Base-by-base conservation (phyloP, 2,888 invertebrate species). In the Lepidochrysops patricia region DNA sequence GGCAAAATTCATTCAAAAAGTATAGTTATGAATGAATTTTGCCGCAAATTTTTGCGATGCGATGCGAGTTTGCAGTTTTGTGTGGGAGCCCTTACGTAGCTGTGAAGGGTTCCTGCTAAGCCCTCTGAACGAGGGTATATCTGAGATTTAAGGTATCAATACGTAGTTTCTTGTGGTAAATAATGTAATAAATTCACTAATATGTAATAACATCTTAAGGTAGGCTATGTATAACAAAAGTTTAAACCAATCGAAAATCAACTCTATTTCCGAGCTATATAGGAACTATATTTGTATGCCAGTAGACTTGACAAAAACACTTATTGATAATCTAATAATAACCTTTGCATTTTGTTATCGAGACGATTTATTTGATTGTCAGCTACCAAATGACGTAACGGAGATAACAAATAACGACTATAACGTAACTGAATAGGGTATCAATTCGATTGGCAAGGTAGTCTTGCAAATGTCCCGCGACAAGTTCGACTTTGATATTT, bases 391-490 rank as follows among this genome's bases (percentile, higher is more conserved):
- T 9, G 54, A 54, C 54, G 12, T 29, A 54, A 32, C 9, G 5
- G 19, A 12, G 4, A 4, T 12, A 5, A 6, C 5, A 6, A 58
- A 25, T 9, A 2, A 52, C 4, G 15, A 25, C 60, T 29, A 57
- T 62, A 56, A 23, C 0, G 0, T 0, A 13, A 6, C 0, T 0
- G 1, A 3, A 26, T 58, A 63, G 9, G 50, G 61, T 57, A 27
- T 60, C 60, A 32, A 66, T 65, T 72, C 9, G 26, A 13, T 7
- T 64, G 4, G 1, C 7, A 9, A 4, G 43, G 4, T 27, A 59
- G 75, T 78, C 82, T 81, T 79, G 82, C 84, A 78, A 82, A 82
- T 83, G 82, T 75, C 9, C 3, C 19, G 5, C 12, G 9, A 12
- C 9, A 43, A 43, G 23, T 13, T 9, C 19, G 4, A 43, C 43